Percentiles rank a stretch among this genome's conserved stretches.
Conservation (phyloP, 2,888 invertebrate genomes). For the Dasypolia templi region DNA sequence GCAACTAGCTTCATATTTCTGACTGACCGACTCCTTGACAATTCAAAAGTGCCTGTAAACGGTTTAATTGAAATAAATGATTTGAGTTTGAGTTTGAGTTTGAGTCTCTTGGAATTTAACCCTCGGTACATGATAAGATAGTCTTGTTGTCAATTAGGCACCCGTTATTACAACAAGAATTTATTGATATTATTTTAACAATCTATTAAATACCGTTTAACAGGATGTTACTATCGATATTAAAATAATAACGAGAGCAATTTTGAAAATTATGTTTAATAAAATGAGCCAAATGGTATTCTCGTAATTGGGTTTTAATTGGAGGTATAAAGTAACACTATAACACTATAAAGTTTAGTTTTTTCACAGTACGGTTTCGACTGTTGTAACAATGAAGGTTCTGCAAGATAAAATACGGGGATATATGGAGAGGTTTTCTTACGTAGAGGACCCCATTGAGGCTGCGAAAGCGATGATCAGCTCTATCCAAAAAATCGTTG, state of each 20-base stretch:
- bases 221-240: conserved; percentile 7
- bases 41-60: too few relatives aligned
- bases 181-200: conserved; percentile 14
- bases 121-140: background rate
- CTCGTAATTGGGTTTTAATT: conserved; percentile 42
- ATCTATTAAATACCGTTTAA: conserved; percentile 3
- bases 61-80: too few relatives aligned
- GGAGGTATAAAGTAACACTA: background rate
- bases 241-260: conserved; percentile 25
- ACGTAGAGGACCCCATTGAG: conserved; percentile 71
- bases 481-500: conserved; percentile 74
- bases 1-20: too few relatives aligned
- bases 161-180: background rate
- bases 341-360: background rate
- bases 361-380: conserved; percentile 21
- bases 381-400: conserved; percentile 37
- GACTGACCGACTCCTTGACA: too few relatives aligned
- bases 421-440: conserved; percentile 50
- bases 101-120: background rate
- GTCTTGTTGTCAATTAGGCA: background rate
- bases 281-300: conserved; percentile 26
- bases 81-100: too few relatives aligned
- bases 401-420: conserved; percentile 41
- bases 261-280: conserved; percentile 26
- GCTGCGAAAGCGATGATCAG: conserved; percentile 74